Percentiles rank a stretch among this genome's conserved stretches.
These are phyloP conservation scores for Sclerodermus sp. DNA, from an alignment of 2,888 invertebrate genomes.

Conservation along the genomic window DNA sequence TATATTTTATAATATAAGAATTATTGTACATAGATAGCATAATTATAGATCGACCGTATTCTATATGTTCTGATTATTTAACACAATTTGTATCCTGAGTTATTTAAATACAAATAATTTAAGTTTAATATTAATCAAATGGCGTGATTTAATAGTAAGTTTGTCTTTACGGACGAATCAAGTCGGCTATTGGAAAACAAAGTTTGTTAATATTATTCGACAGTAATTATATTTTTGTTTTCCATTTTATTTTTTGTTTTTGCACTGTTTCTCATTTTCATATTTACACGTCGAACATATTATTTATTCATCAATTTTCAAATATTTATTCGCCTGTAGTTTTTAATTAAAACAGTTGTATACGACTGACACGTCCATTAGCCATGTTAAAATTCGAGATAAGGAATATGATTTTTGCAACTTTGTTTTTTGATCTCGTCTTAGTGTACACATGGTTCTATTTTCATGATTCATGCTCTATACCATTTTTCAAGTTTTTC, in stretches of 20 bases:
- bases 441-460: conserved; percentile 13
- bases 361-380: conserved; percentile 9
- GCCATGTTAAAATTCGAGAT: conserved; percentile 5
- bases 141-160: too few relatives aligned
- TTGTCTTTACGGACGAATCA: too few relatives aligned
- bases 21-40: conserved; percentile 38
- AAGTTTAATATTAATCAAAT: too few relatives aligned
- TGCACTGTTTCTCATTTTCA: conserved; percentile 11
- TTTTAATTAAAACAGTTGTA: conserved; percentile 8
- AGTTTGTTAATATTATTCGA: too few relatives aligned
- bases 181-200: too few relatives aligned
- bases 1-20: conserved; percentile 31
- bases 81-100: too few relatives aligned
- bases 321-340: conserved; percentile 21
- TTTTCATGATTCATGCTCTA: conserved; percentile 16
- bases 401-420: conserved; percentile 7
- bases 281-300: conserved; percentile 7
- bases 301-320: conserved; percentile 11
- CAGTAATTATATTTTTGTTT: conserved; percentile 35
- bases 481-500: too few relatives aligned
- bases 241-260: conserved; percentile 12
- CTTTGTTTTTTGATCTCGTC: conserved; percentile 22
- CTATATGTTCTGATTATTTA: too few relatives aligned
- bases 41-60: conserved; percentile 22
- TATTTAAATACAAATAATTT: too few relatives aligned